Evolutionary conservation across 2,888 invertebrate species (phyloP).

Genomic region (Nipponacmea schrenckii): DNA sequence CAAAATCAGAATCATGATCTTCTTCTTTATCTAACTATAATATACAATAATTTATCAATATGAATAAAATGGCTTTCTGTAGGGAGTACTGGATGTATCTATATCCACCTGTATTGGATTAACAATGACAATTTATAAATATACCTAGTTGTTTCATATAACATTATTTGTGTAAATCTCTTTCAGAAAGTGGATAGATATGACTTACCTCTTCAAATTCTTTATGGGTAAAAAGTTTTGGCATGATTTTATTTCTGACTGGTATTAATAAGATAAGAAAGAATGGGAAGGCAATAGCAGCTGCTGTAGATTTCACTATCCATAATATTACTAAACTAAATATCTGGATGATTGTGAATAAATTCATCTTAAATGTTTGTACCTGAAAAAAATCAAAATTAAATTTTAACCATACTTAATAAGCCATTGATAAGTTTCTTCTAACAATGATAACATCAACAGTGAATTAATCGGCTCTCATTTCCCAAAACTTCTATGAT

Average conservation of each 20-base stretch:
- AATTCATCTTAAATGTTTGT: conserved; percentile 89
- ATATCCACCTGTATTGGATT: background rate
- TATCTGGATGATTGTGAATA: conserved; percentile 88
- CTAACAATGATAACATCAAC: background rate
- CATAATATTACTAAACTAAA: conserved; percentile 82
- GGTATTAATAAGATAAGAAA: conserved; percentile 89
- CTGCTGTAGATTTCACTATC: conserved; percentile 88
- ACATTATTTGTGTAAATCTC: no score
- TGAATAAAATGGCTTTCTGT: background rate
- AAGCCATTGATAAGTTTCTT: conserved; percentile 10
- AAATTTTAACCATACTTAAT: background rate
- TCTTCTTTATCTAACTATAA: conserved; percentile 81
- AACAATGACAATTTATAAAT: background rate
- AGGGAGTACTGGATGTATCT: background rate
- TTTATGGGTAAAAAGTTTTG: conserved; percentile 79
- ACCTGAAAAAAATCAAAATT: conserved; percentile 72
- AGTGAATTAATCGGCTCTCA: background rate
- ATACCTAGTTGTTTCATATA: background rate
- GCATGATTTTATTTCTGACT: conserved; percentile 78
- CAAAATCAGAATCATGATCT: conserved; percentile 75
- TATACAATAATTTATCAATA: conserved; percentile 19
- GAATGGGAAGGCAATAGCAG: conserved; percentile 92
- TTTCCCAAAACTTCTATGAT: background rate
- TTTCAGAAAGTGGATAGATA: no score
- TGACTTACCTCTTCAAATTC: conserved; percentile 85